Percentiles rank a stretch among this genome's conserved stretches.
Evolutionary conservation across 2,113 vertebrate species (phyloP).

Genomic region (Malaclemys terrapin): DNA sequence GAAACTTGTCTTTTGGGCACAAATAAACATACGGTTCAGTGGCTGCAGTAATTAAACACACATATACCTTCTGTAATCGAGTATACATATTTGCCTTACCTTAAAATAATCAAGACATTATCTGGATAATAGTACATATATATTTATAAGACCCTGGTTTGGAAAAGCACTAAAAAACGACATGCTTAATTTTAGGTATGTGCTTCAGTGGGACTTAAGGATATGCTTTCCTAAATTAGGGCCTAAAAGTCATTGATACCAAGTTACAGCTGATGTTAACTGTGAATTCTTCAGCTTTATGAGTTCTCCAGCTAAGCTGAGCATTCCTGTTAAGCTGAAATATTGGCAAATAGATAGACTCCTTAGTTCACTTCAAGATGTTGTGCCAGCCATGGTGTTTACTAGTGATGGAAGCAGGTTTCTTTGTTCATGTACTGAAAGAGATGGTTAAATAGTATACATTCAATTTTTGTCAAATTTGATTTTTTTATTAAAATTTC

Average conservation of each 20-base stretch:
- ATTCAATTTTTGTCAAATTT: not conserved
- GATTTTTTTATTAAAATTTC: not conserved
- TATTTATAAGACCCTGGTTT: not conserved
- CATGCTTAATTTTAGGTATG: not conserved
- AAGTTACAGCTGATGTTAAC: not conserved
- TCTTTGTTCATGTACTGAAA: accelerated
- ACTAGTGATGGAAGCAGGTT: not conserved
- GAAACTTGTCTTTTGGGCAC: not conserved
- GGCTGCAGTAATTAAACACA: not conserved
- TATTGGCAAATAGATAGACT: not conserved
- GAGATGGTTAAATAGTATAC: not conserved
- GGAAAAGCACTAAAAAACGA: not conserved
- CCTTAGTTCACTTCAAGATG: not conserved
- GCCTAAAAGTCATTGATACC: not conserved
- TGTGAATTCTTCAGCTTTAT: not conserved
- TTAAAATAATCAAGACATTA: not conserved
- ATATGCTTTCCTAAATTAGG: not conserved
- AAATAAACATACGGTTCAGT: not conserved
- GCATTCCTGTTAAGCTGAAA: not conserved
- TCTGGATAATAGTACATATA: not conserved
- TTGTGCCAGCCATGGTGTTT: not conserved
- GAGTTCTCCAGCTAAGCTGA: not conserved
- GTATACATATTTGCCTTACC: not conserved
- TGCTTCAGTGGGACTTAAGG: not conserved
- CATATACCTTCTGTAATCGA: not conserved